Evolutionary conservation across 2,797 vertebrate species (phyloP).

Genomic region (Cirrhinus molitorella): DNA sequence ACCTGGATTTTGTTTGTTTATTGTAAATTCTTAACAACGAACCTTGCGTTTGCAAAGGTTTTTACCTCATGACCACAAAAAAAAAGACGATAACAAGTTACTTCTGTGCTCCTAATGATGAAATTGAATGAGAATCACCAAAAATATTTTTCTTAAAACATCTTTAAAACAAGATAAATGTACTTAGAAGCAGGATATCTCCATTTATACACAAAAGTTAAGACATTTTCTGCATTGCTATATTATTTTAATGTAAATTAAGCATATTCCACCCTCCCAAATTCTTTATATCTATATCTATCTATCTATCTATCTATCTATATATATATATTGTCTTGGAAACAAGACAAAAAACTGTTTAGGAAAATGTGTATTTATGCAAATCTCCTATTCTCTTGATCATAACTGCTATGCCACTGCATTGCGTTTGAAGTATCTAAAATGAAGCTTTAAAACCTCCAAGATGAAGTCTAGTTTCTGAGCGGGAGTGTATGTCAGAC

Average conservation of each 20-base stretch:
- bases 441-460: slow-evolving; percentile 28
- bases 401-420: neutral
- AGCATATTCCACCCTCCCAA: too few species aligned
- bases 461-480: slow-evolving; percentile 39
- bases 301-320: too few species aligned
- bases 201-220: too few species aligned
- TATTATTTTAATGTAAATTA: too few species aligned
- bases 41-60: neutral
- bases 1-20: slow-evolving; percentile 31
- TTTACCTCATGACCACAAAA: slow-evolving; percentile 35
- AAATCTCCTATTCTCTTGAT: neutral
- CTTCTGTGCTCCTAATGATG: too few species aligned
- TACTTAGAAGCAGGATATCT: too few species aligned
- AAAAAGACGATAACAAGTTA: neutral
- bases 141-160: too few species aligned
- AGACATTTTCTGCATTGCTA: too few species aligned
- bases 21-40: slow-evolving; percentile 4
- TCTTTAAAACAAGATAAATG: too few species aligned
- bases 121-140: too few species aligned
- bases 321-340: too few species aligned
- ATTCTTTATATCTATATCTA: too few species aligned
- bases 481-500: slow-evolving; percentile 37
- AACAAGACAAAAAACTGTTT: neutral
- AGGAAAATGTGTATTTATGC: neutral
- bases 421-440: neutral